A percentile compares a stretch with the other conserved stretches of the same genome.
These are phyloP conservation scores for Drosophila sechellia DNA, from an alignment of 1,140 invertebrate species.

Conservation along the genomic window DNA sequence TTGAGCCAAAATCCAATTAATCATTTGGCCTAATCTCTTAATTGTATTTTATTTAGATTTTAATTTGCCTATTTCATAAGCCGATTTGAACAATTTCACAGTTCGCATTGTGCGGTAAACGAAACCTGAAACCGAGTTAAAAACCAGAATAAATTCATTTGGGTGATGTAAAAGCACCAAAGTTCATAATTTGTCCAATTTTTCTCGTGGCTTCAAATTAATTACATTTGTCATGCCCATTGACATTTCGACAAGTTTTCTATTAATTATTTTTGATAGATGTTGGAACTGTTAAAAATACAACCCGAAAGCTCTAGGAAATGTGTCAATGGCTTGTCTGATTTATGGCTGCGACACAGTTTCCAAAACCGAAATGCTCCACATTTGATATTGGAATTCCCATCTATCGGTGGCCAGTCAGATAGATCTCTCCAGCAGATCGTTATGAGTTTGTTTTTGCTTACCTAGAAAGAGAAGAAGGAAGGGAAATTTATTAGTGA, in stretches of 20 bases:
- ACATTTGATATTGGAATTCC: slow-evolving; percentile 46
- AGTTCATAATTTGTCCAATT: slow-evolving; percentile 76
- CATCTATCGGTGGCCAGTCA: background rate
- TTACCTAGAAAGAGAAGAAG: slow-evolving; percentile 66
- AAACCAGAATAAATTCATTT: slow-evolving; percentile 44
- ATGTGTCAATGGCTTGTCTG: slow-evolving; percentile 60
- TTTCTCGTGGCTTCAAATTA: slow-evolving; percentile 60
- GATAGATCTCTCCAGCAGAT: slow-evolving; percentile 15
- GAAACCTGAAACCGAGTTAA: slow-evolving; percentile 29
- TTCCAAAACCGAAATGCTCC: slow-evolving; percentile 63
- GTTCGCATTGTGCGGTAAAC: slow-evolving; percentile 58
- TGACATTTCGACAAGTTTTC: slow-evolving; percentile 82
- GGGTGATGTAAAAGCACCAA: slow-evolving; percentile 28
- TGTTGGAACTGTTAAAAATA: slow-evolving; percentile 47
- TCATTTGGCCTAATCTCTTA: slow-evolving; percentile 76
- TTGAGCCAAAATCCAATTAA: slow-evolving; percentile 64
- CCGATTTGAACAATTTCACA: slow-evolving; percentile 77
- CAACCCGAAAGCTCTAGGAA: slow-evolving; percentile 41
- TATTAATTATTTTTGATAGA: slow-evolving; percentile 83
- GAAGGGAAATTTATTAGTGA: slow-evolving; percentile 50
- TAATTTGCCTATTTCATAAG: slow-evolving; percentile 78
- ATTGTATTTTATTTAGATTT: slow-evolving; percentile 79
- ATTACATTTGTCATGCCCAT: slow-evolving; percentile 79
- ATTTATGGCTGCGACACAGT: slow-evolving; percentile 75
- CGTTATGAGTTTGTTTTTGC: slow-evolving; percentile 26